phyloP scores from a whole-genome alignment of 1,140 invertebrate species.

The Trachymyrmex septentrionalis region DNA sequence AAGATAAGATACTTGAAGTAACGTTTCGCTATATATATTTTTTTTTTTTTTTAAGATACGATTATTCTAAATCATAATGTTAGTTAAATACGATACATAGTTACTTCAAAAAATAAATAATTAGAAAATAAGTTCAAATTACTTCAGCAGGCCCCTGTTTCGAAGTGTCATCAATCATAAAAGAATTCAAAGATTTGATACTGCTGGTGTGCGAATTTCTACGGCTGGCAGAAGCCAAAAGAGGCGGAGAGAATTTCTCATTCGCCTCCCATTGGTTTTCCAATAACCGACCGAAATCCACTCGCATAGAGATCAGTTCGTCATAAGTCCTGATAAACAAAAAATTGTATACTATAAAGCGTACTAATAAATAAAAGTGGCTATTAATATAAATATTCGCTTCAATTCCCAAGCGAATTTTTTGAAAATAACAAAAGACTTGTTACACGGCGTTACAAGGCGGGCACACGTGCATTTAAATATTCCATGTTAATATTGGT shows the following conservation, averaged over 20 bases:
- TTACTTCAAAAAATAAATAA: background rate
- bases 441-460: too few relatives aligned
- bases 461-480: too few relatives aligned
- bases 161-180: constrained; percentile 79
- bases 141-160: constrained; percentile 80
- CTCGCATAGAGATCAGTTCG: constrained; percentile 87
- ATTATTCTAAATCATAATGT: background rate
- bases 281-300: constrained; percentile 90
- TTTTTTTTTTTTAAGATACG: background rate
- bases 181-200: constrained; percentile 82
- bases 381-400: background rate
- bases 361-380: background rate
- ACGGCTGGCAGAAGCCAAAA: constrained; percentile 75
- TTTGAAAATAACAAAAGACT: too few relatives aligned
- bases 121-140: constrained; percentile 15
- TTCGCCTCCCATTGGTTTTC: constrained; percentile 83
- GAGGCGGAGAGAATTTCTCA: constrained; percentile 77
- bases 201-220: constrained; percentile 81
- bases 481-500: too few relatives aligned
- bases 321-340: constrained; percentile 86
- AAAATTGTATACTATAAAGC: constrained; percentile 69
- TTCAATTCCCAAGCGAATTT: too few relatives aligned
- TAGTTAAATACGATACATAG: background rate
- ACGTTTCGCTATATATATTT: background rate
- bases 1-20: background rate